Percentiles rank a stretch among this genome's conserved stretches.
These are phyloP conservation scores for Netelia virgata DNA, from an alignment of 2,888 invertebrate species.

Conservation along the genomic window DNA sequence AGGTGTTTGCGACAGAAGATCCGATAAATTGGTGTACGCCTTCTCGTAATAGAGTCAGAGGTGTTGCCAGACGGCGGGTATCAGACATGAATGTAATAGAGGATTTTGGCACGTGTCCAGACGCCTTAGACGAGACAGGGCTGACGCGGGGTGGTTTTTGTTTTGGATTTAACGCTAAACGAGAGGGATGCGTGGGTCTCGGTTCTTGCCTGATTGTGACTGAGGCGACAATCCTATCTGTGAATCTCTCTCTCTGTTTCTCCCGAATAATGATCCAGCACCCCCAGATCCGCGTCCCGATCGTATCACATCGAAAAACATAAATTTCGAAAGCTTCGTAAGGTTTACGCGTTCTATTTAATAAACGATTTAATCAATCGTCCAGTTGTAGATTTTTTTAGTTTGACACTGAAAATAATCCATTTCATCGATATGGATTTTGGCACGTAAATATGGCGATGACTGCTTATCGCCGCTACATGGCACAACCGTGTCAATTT, in stretches of 20 bases:
- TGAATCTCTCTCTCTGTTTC: not conserved
- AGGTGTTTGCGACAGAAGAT: conserved; percentile 69
- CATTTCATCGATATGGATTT: too few species aligned
- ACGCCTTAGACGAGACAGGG: conserved; percentile 30
- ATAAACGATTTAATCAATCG: too few species aligned
- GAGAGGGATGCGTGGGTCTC: conserved; percentile 18
- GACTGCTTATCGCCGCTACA: too few species aligned
- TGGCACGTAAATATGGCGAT: too few species aligned
- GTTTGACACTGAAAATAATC: too few species aligned
- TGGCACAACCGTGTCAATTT: too few species aligned
- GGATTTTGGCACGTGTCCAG: conserved; percentile 80
- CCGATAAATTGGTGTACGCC: conserved; percentile 74
- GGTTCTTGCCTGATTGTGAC: conserved; percentile 23
- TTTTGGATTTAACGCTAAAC: conserved; percentile 43
- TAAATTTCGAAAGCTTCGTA: not conserved
- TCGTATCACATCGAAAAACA: not conserved
- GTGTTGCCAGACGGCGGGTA: conserved; percentile 68
- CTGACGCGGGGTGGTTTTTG: conserved; percentile 13
- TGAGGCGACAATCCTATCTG: conserved; percentile 28
- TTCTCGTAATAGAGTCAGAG: conserved; percentile 70
- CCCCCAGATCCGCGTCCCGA: not conserved
- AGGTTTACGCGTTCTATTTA: too few species aligned
- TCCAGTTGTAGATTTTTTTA: too few species aligned
- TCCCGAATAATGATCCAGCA: not conserved
- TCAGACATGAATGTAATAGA: conserved; percentile 80